Conservation (phyloP, 2,888 invertebrate species). For the Ceramica pisi region DNA sequence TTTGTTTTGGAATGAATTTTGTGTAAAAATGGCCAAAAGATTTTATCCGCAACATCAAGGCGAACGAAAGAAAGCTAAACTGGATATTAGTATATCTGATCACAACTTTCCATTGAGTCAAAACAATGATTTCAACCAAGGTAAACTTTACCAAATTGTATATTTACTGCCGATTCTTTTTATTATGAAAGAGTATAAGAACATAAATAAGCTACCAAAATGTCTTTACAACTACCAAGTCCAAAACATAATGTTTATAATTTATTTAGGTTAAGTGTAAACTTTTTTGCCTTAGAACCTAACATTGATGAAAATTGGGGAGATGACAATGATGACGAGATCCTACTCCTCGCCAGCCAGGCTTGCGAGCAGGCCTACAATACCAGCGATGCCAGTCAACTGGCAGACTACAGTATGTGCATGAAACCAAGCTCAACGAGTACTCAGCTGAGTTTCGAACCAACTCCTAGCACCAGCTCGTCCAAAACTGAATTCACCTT, state of each 20-base stretch:
- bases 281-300: conserved; percentile 61
- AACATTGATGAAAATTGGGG: conserved; percentile 81
- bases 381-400: conserved; percentile 69
- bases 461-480: conserved; percentile 78
- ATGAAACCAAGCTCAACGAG: conserved; percentile 84
- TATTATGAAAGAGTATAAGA: not conserved
- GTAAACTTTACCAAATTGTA: conserved; percentile 64
- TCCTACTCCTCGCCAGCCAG: conserved; percentile 86
- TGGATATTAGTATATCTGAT: conserved; percentile 84
- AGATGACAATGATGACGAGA: conserved; percentile 88
- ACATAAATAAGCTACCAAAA: not conserved
- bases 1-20: conserved; percentile 45
- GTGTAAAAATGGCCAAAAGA: conserved; percentile 83
- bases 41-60: conserved; percentile 80
- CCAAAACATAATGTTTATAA: not conserved
- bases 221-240: not conserved
- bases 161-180: not conserved
- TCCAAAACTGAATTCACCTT: conserved; percentile 79
- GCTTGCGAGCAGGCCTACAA: conserved; percentile 84
- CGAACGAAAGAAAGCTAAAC: conserved; percentile 84
- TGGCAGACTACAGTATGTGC: conserved; percentile 83
- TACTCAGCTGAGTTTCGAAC: conserved; percentile 77
- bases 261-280: conserved; percentile 37
- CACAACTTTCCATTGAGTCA: conserved; percentile 88
- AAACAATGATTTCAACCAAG: conserved; percentile 76